Base-by-base conservation (phyloP, 2,797 vertebrate genomes). In the Oreonectes daqikongensis region DNA sequence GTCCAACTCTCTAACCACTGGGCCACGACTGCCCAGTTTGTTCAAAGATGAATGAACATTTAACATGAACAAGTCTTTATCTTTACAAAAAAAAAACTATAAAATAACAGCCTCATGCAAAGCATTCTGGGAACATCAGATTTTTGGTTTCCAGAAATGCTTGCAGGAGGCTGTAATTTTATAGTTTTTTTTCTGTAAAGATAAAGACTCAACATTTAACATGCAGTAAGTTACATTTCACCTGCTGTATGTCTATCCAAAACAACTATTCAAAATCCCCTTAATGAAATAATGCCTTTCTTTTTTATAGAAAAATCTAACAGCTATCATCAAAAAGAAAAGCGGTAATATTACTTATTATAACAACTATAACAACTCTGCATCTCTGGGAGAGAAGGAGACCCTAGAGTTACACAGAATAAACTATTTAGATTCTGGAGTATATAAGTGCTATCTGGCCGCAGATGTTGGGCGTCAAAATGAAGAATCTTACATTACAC, bases 391-490 rank as follows among this genome's bases (percentile, higher is more conserved):
- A 63, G 44, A 48, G 14, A 26, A 61, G 4, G 81, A 46, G 42
- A 7, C 65, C 9, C 72, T 84, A 46, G 38, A 63, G 59, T 20
- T 84, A 46, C 35, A 4, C 5, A 66, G 66, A 0, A 69, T 52
- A 38, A 65, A 79, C 46, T 52, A 76, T 4, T 30, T 28, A 55
- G 69, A 81, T 53, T 70, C 79, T 17, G 83, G 81, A 50, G 0
- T 4, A 32, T 84, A 84, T 71, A 14, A 32, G 30, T 84, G 83
- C 17, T 82, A 35, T 65, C 42, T 84, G 60, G 79, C 75, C 50
- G 83, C 83, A 55, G 69, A 68, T 0, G 4, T 82, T 55, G 81
- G 81, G 0, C 44, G 61, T 28, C 79, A 2, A 75, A 79, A 82
- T 46, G 18, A 3, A 2, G 9, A 78, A 0, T 84, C 81, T 8